A percentile compares a stretch with the other conserved stretches of the same genome.
Evolutionary conservation across 30 jellyfish, hydroid and myxozoan species (phyloP).

Genomic region (Hydractinia symbiolongicarpus): DNA sequence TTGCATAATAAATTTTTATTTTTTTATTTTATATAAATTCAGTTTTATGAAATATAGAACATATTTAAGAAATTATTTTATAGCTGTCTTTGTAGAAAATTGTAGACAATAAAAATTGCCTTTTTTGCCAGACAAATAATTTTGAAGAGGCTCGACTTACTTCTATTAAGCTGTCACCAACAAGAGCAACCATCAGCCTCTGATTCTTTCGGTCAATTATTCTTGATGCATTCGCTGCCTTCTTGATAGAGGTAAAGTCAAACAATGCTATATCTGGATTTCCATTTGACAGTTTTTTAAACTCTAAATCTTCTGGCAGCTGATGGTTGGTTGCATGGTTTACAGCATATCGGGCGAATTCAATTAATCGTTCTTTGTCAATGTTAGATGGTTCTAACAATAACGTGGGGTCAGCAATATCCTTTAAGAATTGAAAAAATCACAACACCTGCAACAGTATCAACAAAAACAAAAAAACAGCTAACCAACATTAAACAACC

Average conservation of each 20-base stretch:
- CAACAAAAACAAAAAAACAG: background rate
- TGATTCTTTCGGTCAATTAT: conserved; percentile 76
- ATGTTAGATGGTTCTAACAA: conserved; percentile 69
- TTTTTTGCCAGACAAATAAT: too few relatives aligned
- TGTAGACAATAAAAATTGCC: too few relatives aligned
- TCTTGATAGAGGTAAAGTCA: conserved; percentile 92
- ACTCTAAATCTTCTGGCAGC: conserved; percentile 63
- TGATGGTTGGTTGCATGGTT: conserved; percentile 90
- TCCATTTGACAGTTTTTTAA: conserved; percentile 65
- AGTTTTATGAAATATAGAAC: too few relatives aligned
- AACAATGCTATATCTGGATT: conserved; percentile 94
- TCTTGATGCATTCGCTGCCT: conserved; percentile 93
- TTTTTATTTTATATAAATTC: too few relatives aligned
- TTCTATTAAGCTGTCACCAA: conserved; percentile 93
- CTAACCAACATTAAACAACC: background rate
- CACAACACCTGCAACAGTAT: background rate
- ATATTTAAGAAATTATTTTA: too few relatives aligned
- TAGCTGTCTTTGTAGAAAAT: too few relatives aligned
- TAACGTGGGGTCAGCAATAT: conserved; percentile 65
- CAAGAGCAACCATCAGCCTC: conserved; percentile 76
- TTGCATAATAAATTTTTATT: too few relatives aligned
- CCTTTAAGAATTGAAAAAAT: conserved; percentile 34
- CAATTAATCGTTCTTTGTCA: conserved; percentile 58
- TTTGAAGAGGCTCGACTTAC: conserved; percentile 20
- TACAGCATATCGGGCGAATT: conserved; percentile 69